Conservation (phyloP, 2,113 vertebrate genomes). For the Rhynchomys soricoides region DNA sequence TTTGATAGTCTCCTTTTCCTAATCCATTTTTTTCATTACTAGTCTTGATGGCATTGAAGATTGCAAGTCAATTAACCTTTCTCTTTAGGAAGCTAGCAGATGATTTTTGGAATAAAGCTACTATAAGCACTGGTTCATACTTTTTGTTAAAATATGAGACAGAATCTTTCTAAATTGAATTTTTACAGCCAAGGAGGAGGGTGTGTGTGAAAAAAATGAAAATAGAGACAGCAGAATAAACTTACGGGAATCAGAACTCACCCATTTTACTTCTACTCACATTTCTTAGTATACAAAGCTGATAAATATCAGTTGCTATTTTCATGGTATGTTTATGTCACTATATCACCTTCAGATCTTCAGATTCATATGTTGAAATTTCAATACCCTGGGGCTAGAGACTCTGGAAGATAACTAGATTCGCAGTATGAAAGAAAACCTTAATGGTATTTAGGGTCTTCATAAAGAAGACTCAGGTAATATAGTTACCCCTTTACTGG, state of each 20-base stretch:
- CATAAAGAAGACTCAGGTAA: background rate
- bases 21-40: background rate
- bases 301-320: background rate
- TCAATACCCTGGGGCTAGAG: rapidly evolving
- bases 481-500: rapidly evolving
- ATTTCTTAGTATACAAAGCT: background rate
- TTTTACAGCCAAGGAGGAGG: background rate
- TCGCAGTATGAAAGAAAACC: background rate
- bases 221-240: background rate
- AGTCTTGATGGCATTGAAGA: background rate
- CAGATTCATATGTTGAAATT: background rate
- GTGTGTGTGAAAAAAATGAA: background rate
- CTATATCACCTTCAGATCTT: background rate
- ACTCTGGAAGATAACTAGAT: background rate
- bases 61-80: background rate
- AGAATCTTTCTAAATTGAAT: background rate
- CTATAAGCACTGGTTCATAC: background rate
- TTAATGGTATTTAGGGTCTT: background rate
- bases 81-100: background rate
- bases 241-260: background rate
- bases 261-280: background rate
- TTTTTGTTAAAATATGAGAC: background rate
- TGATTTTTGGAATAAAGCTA: background rate
- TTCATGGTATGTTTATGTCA: background rate
- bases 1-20: background rate